A percentile compares a stretch with the other conserved stretches of the same genome.
Evolutionary conservation across 2,888 invertebrate genomes (phyloP).

Genomic region (Protodeltote pygarga): DNA sequence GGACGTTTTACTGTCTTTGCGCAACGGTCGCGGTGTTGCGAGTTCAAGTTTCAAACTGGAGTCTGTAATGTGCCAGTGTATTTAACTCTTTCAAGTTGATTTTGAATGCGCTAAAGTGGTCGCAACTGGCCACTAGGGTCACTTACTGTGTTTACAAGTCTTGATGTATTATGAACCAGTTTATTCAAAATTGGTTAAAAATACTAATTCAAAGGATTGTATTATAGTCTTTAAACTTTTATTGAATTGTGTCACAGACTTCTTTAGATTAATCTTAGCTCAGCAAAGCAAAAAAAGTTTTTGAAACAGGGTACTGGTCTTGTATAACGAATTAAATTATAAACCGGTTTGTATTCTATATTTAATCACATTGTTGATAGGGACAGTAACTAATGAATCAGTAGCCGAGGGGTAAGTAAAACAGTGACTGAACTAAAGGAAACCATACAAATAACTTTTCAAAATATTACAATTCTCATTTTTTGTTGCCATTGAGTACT

Average conservation of each 20-base stretch:
- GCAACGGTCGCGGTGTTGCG: slow-evolving; percentile 46
- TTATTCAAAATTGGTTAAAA: slow-evolving; percentile 7
- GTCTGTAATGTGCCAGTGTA: slow-evolving; percentile 27
- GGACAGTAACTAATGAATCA: slow-evolving; percentile 62
- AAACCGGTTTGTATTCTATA: slow-evolving; percentile 70
- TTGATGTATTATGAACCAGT: slow-evolving; percentile 24
- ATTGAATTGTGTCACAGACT: slow-evolving; percentile 26
- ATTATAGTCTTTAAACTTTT: slow-evolving; percentile 24
- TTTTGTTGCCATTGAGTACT: slow-evolving; percentile 37
- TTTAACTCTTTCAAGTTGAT: slow-evolving; percentile 42
- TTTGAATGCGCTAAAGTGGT: slow-evolving; percentile 39
- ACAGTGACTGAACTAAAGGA: slow-evolving; percentile 50
- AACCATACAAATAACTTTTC: slow-evolving; percentile 42
- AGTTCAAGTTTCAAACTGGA: slow-evolving; percentile 48
- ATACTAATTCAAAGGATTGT: slow-evolving; percentile 17
- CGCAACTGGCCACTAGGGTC: slow-evolving; percentile 33
- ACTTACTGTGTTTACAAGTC: slow-evolving; percentile 37
- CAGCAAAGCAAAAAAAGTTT: slow-evolving; percentile 41
- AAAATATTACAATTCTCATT: slow-evolving; percentile 34
- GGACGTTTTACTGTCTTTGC: slow-evolving; percentile 69
- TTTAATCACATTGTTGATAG: slow-evolving; percentile 68
- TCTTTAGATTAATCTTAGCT: slow-evolving; percentile 46
- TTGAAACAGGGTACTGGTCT: slow-evolving; percentile 51
- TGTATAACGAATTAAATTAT: slow-evolving; percentile 60
- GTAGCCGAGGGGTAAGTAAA: slow-evolving; percentile 53